phyloP scores from a whole-genome alignment of 2,888 invertebrate species.

The Neoitamus cyanurus region DNA sequence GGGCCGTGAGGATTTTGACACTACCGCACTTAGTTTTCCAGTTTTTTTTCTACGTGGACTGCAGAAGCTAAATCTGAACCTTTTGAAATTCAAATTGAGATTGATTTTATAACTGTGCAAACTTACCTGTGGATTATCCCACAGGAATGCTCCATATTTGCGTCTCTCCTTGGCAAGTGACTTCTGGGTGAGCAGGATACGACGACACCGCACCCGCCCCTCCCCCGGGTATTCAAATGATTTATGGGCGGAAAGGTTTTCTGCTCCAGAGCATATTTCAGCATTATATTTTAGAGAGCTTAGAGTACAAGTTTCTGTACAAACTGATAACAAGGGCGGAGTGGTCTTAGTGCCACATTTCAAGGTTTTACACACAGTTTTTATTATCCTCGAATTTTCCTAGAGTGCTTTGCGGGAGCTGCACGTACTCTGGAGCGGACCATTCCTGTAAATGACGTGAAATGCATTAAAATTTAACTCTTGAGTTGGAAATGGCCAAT shows the following conservation, averaged over 20 bases:
- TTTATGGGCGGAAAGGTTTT: constrained; percentile 36
- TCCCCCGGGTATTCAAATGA: constrained; percentile 28
- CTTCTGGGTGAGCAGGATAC: neutral
- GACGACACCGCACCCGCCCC: neutral
- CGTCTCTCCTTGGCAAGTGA: constrained; percentile 1
- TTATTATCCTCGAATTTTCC: constrained; percentile 6
- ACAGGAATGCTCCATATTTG: constrained; percentile 31
- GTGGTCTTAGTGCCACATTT: constrained; percentile 33
- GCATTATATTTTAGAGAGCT: constrained; percentile 44
- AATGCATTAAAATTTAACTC: constrained; percentile 29
- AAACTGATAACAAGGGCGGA: constrained; percentile 37
- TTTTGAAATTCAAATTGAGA: constrained; percentile 44
- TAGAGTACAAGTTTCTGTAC: constrained; percentile 42
- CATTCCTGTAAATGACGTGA: constrained; percentile 16
- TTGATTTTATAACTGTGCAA: constrained; percentile 36
- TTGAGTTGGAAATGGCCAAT: neutral
- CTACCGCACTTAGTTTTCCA: neutral
- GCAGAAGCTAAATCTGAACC: constrained; percentile 18
- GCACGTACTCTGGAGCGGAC: neutral
- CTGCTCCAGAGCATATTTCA: constrained; percentile 40
- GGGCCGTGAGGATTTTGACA: neutral
- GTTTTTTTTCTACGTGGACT: neutral
- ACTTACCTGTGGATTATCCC: constrained; percentile 44
- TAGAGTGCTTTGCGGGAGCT: neutral
- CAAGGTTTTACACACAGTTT: constrained; percentile 40